Conservation (phyloP, 30 jellyfish, hydroid and myxozoan genomes). For the Hydra vulgaris region DNA sequence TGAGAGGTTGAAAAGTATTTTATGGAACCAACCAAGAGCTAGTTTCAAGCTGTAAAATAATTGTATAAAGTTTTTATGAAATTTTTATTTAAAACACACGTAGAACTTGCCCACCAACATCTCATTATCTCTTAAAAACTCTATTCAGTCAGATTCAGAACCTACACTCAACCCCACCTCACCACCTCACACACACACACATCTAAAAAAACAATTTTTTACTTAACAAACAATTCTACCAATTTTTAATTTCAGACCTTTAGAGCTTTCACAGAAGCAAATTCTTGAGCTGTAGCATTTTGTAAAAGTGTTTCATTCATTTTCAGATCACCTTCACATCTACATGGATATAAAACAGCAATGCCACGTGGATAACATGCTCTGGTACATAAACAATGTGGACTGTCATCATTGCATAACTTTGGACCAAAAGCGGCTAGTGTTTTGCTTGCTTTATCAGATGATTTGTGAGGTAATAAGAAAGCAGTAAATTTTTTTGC, state of each 20-base stretch:
- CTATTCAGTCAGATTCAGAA: no score
- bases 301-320: neutral
- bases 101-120: no score
- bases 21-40: no score
- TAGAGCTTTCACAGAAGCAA: neutral
- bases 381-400: slow-evolving; percentile 31
- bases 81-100: no score
- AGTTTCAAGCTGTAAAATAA: no score
- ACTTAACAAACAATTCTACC: no score
- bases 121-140: no score
- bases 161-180: no score
- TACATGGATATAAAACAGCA: slow-evolving; percentile 43
- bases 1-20: no score
- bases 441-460: neutral
- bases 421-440: slow-evolving; percentile 24
- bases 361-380: slow-evolving; percentile 35
- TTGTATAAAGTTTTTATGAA: no score
- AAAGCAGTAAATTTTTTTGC: neutral
- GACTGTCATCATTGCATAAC: slow-evolving; percentile 50
- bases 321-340: slow-evolving; percentile 38
- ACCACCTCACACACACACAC: no score
- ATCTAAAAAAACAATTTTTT: no score
- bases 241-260: neutral
- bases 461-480: neutral
- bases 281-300: neutral